Conservation (phyloP, 2,797 vertebrate species). For the Sebastolobus alascanus region DNA sequence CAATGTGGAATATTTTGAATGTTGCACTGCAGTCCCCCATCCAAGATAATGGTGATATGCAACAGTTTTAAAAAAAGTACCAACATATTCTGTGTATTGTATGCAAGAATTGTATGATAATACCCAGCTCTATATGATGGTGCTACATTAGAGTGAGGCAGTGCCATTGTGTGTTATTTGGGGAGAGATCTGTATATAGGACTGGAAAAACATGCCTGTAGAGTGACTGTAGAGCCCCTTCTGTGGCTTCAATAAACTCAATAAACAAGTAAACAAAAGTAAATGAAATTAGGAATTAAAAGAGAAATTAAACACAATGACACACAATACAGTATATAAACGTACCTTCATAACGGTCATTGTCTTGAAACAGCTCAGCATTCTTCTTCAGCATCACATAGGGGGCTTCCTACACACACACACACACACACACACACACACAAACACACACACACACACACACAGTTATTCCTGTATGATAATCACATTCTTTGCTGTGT, state of each 20-base stretch:
- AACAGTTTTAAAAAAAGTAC: no score
- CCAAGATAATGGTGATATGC: no score
- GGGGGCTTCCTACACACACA: conserved; percentile 89
- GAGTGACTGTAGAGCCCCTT: not conserved
- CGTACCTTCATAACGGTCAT: conserved; percentile 93
- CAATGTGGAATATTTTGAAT: not conserved
- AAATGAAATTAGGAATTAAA: not conserved
- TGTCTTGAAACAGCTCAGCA: conserved; percentile 94
- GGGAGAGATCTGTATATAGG: not conserved
- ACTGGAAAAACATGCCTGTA: not conserved
- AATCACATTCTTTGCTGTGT: not conserved
- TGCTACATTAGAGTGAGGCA: not conserved
- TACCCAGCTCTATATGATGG: not conserved
- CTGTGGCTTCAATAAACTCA: not conserved
- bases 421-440: conserved; percentile 20
- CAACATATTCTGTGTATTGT: not conserved
- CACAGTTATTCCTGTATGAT: not conserved
- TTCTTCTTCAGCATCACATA: conserved; percentile 99
- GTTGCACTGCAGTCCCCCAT: no score
- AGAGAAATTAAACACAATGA: not conserved
- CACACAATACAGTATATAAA: conserved; percentile 35
- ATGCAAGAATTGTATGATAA: not conserved
- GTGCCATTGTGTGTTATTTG: not conserved
- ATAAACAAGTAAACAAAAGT: not conserved
- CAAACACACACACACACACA: not conserved